These are phyloP conservation scores for Smittia sp. DNA, from an alignment of 2,888 invertebrate species.

Conservation along the genomic window DNA sequence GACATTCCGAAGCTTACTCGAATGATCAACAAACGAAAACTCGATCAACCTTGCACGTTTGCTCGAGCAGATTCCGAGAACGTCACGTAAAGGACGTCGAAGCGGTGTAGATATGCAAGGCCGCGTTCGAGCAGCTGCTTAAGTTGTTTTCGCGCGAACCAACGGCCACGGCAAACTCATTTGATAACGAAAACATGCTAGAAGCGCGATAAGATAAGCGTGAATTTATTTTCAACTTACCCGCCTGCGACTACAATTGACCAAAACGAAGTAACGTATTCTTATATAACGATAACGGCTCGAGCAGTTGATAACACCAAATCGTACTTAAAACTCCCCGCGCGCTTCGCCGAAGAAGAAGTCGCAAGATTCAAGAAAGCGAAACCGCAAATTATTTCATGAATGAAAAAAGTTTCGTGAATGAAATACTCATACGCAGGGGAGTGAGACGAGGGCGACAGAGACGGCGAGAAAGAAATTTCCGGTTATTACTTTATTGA, in stretches of 20 bases:
- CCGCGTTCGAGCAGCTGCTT: neutral
- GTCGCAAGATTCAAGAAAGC: neutral
- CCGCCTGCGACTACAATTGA: slow-evolving; percentile 32
- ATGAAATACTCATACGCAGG: slow-evolving; percentile 19
- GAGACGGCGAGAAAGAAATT: slow-evolving; percentile 33
- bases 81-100: slow-evolving; percentile 15
- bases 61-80: neutral
- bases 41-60: neutral
- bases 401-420: slow-evolving; percentile 35
- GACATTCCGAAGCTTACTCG: neutral
- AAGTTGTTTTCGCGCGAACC: neutral
- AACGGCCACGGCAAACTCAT: neutral
- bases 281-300: slow-evolving; percentile 33
- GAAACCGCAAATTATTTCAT: slow-evolving; percentile 15
- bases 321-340: neutral
- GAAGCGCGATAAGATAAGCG: slow-evolving; percentile 20
- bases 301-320: slow-evolving; percentile 4
- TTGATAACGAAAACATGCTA: slow-evolving; percentile 12
- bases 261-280: slow-evolving; percentile 10
- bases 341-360: neutral
- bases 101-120: neutral
- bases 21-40: neutral
- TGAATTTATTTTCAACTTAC: slow-evolving; percentile 19
- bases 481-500: slow-evolving; percentile 35
- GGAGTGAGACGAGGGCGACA: slow-evolving; percentile 19